Evolutionary conservation across 2,113 vertebrate genomes (phyloP), one percentile per base, ranked within the genome.

Genomic region (Merops nubicus): DNA sequence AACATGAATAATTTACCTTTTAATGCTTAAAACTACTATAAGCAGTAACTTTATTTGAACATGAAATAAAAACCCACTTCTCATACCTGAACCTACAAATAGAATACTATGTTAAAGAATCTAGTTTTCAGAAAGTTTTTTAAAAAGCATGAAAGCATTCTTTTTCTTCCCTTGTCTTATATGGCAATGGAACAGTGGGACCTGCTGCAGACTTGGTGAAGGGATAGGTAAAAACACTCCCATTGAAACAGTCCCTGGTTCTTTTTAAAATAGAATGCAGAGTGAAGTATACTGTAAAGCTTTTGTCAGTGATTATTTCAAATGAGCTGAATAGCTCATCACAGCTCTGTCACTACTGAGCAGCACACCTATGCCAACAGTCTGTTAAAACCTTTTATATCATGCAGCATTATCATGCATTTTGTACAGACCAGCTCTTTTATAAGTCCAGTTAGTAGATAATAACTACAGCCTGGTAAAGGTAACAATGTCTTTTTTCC

Each of bases 161-260:
- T 1, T 38, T 62, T 70, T 77, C 63, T 12, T 25, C 16, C 29
- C 2, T 6, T 33, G 4, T 17, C 26, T 36, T n/a, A 19, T 21
- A 16, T 0, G 0, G 42, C 1, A 2, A 65, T 0, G 0, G 36
- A 77, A 34, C 50, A 33, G 23, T 13, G 18, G 12, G 38, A 33
- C 16, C n/a, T 40, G 25, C 8, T 15, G 21, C 15, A 33, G 5
- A 26, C 26, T 20, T 40, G 18, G 64, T 11, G 23, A 38, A 64
- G 25, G 6, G 29, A 74, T 0, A 45, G 11, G 11, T 10, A 93
- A 85, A 75, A 16, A 2, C 48, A 45, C 38, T 69, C 33, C 20
- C 21, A 28, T 9, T 65, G 48, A 74, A 86, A 54, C 21, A 68
- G 26, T 40, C 21, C 57, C 36, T 47, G 5, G 47, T 85, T 60